These are phyloP conservation scores for Lobophora halterata DNA, from an alignment of 2,888 invertebrate genomes.

Conservation along the genomic window DNA sequence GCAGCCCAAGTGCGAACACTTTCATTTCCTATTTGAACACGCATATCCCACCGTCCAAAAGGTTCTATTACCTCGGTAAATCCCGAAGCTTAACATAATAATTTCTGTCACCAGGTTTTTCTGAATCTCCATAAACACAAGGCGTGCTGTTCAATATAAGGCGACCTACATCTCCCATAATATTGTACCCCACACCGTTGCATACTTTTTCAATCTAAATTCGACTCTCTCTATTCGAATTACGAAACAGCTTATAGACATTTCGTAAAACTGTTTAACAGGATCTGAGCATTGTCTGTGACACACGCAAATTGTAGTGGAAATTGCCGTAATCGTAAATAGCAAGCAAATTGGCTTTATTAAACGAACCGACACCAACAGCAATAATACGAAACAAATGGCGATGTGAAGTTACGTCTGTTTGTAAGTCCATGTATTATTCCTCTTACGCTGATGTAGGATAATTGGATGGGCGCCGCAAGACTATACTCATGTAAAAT, in stretches of 20 bases:
- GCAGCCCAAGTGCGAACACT: constrained; percentile 19
- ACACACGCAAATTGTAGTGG: constrained; percentile 54
- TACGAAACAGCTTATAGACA: constrained; percentile 27
- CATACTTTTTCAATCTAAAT: constrained; percentile 21
- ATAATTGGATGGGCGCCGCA: constrained; percentile 23
- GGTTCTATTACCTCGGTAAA: constrained; percentile 30
- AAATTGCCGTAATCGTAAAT: constrained; percentile 51
- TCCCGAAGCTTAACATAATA: constrained; percentile 34
- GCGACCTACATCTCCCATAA: constrained; percentile 39
- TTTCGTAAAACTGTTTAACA: constrained; percentile 38
- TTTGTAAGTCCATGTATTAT: constrained; percentile 19
- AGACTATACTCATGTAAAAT: constrained; percentile 23
- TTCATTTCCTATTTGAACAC: constrained; percentile 23
- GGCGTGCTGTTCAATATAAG: constrained; percentile 48
- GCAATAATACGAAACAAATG: constrained; percentile 38
- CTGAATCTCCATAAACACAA: constrained; percentile 47
- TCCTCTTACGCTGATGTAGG: constrained; percentile 16
- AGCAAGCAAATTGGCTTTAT: constrained; percentile 51
- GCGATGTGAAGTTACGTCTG: constrained; percentile 21
- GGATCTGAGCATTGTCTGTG: constrained; percentile 38
- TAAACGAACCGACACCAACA: constrained; percentile 37
- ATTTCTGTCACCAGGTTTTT: constrained; percentile 43
- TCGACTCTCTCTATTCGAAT: constrained; percentile 18
- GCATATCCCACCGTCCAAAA: constrained; percentile 21
- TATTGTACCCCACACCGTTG: constrained; percentile 31